A percentile compares a stretch with the other conserved stretches of the same genome.
Evolutionary conservation across 2,888 invertebrate species (phyloP).

Genomic region (Elegia similella): DNA sequence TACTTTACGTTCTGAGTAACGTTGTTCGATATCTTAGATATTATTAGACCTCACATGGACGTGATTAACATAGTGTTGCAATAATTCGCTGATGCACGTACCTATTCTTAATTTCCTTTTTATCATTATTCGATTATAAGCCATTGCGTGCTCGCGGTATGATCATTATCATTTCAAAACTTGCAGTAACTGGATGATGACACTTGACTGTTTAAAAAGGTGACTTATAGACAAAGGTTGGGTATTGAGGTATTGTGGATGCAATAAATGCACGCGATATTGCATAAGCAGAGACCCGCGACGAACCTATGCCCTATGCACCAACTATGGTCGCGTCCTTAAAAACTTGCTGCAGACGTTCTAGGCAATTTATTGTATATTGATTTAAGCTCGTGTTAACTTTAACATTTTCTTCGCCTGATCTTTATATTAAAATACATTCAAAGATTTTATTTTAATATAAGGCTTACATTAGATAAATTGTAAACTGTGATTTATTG

Average conservation of each 20-base stretch:
- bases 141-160: background rate
- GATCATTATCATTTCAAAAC: background rate
- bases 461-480: background rate
- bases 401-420: conserved; percentile 15
- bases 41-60: too few species aligned
- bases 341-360: conserved; percentile 34
- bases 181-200: conserved; percentile 30
- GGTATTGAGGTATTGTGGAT: conserved; percentile 59
- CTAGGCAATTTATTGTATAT: conserved; percentile 24
- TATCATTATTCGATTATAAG: background rate
- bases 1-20: too few species aligned
- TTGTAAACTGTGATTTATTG: background rate
- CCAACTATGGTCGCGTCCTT: conserved; percentile 44
- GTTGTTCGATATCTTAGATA: too few species aligned
- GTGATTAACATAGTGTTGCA: too few species aligned
- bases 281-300: conserved; percentile 50
- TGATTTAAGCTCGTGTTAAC: conserved; percentile 21
- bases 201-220: conserved; percentile 57
- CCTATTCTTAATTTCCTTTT: too few species aligned
- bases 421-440: background rate
- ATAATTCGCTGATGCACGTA: too few species aligned
- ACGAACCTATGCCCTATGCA: conserved; percentile 55
- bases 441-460: background rate
- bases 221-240: conserved; percentile 60
- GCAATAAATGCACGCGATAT: conserved; percentile 62